Conservation (phyloP, 1,140 invertebrate genomes). For the Berghia stephanieae region DNA sequence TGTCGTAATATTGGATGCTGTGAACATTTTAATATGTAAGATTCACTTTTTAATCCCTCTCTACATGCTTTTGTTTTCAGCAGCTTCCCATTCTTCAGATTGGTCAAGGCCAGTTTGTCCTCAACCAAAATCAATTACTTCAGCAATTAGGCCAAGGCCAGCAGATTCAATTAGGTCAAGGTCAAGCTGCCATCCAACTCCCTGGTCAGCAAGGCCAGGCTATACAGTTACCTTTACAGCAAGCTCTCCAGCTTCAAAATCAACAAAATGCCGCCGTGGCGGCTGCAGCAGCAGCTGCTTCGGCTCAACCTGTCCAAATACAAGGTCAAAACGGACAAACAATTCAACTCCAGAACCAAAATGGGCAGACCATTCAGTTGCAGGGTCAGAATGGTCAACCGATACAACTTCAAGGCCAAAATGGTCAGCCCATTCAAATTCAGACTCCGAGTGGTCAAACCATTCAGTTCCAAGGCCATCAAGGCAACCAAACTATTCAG, state of each 20-base stretch:
- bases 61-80: constrained; percentile 2
- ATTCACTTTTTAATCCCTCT: too few species aligned
- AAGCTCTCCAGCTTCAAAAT: constrained; percentile 21
- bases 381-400: constrained; percentile 24
- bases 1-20: too few species aligned
- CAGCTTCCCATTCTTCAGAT: constrained; percentile 26
- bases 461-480: constrained; percentile 19
- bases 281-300: background rate
- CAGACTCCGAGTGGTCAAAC: constrained; percentile 25
- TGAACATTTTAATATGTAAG: too few species aligned
- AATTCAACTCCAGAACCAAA: constrained; percentile 25
- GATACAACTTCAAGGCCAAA: constrained; percentile 21
- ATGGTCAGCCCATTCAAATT: constrained; percentile 24
- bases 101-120: constrained; percentile 24
- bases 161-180: too few species aligned
- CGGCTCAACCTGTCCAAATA: background rate
- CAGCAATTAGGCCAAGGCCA: constrained; percentile 29
- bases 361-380: constrained; percentile 25
- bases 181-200: background rate
- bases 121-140: constrained; percentile 27
- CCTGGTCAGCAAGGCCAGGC: constrained; percentile 14
- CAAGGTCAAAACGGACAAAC: constrained; percentile 20
- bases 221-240: constrained; percentile 21
- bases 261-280: too few species aligned
- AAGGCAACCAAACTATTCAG: constrained; percentile 26